Evolutionary conservation across 2,888 invertebrate genomes (phyloP).

Genomic region (Spisula solida): DNA sequence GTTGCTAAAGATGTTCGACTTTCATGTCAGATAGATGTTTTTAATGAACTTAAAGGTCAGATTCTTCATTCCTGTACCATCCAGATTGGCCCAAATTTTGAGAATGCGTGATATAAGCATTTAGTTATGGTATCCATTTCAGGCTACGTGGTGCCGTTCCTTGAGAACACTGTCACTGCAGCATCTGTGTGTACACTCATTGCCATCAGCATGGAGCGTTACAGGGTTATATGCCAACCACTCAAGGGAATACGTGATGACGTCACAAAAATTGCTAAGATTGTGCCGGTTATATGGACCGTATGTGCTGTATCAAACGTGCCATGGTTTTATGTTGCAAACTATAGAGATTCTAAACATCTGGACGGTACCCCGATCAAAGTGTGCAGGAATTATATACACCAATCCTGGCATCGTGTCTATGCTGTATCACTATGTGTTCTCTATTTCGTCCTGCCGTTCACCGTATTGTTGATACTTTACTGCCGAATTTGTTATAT

Average conservation of each 20-base stretch:
- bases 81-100: no score
- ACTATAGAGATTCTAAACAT: constrained; percentile 61
- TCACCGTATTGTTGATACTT: constrained; percentile 60
- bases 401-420: constrained; percentile 56
- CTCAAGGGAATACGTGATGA: constrained; percentile 88
- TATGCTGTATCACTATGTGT: constrained; percentile 63
- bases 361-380: constrained; percentile 76
- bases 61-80: no score
- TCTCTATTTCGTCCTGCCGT: constrained; percentile 69
- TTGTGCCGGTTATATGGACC: constrained; percentile 74
- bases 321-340: constrained; percentile 76
- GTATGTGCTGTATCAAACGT: constrained; percentile 87
- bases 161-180: constrained; percentile 96
- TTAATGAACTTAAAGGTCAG: no score
- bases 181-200: constrained; percentile 97
- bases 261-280: constrained; percentile 48
- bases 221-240: constrained; percentile 97
- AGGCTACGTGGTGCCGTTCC: constrained; percentile 97
- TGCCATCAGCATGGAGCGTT: constrained; percentile 96
- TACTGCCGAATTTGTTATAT: constrained; percentile 61
- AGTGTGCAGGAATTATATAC: constrained; percentile 72
- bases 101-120: no score
- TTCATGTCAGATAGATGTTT: no score
- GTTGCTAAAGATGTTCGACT: no score
- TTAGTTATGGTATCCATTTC: constrained; percentile 86